Base-by-base conservation (phyloP, 1,140 invertebrate species). In the Palaemon carinicauda region DNA sequence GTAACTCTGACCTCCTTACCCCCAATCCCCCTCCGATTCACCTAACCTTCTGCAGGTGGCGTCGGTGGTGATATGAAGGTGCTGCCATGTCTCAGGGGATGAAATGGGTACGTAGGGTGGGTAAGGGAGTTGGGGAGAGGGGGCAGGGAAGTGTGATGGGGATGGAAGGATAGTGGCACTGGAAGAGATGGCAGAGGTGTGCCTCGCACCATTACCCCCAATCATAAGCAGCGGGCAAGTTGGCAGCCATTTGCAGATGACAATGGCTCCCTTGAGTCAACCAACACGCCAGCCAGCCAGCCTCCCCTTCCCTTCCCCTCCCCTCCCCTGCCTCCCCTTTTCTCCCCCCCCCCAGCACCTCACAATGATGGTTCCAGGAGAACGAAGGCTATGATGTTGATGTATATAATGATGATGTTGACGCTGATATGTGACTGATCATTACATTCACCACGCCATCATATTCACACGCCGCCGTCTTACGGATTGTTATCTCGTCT, bases 191-290 rank as follows among this genome's bases (percentile, higher is more conserved):
- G 73, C 33, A 50, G 33, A 50, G 19, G 73, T 75, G 52, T 54
- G 52, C 78, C 54, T 14, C 53, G 24, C 24, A 15, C 78, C 78
- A 80, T 80, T 80, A 80, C 78, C 78, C 29, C 53, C 78, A 80
- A 80, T 80, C 78, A 80, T 80, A 80, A 60, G 78, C 78, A 80
- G 78, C 78, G 78, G 53, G 24, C 78, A 41, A 80, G 78, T 80
- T 80, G 78, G 78, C 78, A 80, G 52, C 78, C 78, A 80, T 80
- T 80, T 80, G 53, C 78, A 80, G 78, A 80, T 80, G 78, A 80
- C 78, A 60, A 80, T 54, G 78, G 31, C 54, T 80, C 78, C 78
- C 78, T n/a, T 24, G 78, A 80, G 53, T 60, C 78, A 60, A 29
- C 78, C 53, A 60, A 27, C 27, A 7, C 27, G 54, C 78, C 52